Percentiles rank a stretch among this genome's conserved stretches.
Evolutionary conservation across 2,113 vertebrate genomes (phyloP).

Genomic region (Sigmodon hispidus): DNA sequence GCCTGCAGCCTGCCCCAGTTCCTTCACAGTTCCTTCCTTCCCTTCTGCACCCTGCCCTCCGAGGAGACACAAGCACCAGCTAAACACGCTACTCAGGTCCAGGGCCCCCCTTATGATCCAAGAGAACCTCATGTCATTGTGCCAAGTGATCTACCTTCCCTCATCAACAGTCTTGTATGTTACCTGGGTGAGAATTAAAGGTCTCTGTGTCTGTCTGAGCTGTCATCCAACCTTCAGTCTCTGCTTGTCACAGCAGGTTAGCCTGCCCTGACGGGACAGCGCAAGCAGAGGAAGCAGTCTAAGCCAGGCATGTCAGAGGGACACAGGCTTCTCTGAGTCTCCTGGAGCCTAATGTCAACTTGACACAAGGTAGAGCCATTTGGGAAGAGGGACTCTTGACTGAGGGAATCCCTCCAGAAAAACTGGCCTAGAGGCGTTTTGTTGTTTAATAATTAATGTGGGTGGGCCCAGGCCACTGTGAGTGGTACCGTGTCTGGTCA

Average conservation of each 20-base stretch:
- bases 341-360: not conserved
- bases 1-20: not conserved
- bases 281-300: not conserved
- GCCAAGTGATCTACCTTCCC: not conserved
- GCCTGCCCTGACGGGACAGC: not conserved
- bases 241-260: not conserved
- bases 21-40: not conserved
- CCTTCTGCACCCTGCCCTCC: not conserved
- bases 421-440: not conserved
- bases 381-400: not conserved
- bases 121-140: fast-evolving
- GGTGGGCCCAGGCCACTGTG: not conserved
- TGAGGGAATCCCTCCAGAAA: not conserved
- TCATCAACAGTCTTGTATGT: not conserved
- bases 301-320: not conserved
- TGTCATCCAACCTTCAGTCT: not conserved
- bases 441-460: not conserved
- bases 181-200: fast-evolving
- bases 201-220: not conserved
- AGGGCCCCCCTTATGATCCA: not conserved
- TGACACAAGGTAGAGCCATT: not conserved
- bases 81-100: not conserved
- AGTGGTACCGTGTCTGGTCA: not conserved
- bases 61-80: not conserved
- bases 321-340: not conserved